Evolutionary conservation across 2,888 invertebrate species (phyloP).

Genomic region (Beris chalybata): DNA sequence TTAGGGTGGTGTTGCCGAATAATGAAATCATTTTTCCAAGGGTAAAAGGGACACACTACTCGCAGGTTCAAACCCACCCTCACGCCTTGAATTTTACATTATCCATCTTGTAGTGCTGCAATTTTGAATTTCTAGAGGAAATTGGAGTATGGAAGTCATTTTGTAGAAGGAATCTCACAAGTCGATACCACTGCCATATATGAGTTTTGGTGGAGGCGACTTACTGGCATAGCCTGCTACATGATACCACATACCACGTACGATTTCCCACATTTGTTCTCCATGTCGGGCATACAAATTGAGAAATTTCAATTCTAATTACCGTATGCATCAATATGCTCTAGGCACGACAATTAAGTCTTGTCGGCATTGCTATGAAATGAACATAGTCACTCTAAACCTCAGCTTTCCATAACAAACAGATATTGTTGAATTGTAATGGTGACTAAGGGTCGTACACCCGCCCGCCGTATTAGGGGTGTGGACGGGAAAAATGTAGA

Average conservation of each 20-base stretch:
- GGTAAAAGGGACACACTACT: too few relatives aligned
- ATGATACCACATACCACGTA: constrained; percentile 10
- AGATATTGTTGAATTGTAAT: constrained; percentile 32
- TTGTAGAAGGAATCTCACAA: constrained; percentile 20
- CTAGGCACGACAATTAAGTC: constrained; percentile 39
- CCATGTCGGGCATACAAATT: constrained; percentile 38
- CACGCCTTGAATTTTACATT: too few relatives aligned
- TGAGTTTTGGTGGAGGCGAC: neutral
- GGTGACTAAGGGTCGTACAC: constrained; percentile 20
- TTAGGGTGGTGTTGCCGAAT: too few relatives aligned
- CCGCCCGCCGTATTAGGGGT: neutral
- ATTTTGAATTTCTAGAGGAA: constrained; percentile 27
- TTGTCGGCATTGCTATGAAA: constrained; percentile 35
- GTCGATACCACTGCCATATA: constrained; percentile 6
- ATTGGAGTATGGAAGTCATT: constrained; percentile 34
- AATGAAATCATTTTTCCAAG: too few relatives aligned
- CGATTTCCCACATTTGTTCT: constrained; percentile 25
- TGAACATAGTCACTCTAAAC: constrained; percentile 26
- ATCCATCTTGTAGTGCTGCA: neutral
- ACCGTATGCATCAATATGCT: constrained; percentile 39
- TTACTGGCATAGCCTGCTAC: constrained; percentile 4
- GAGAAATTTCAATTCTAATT: constrained; percentile 41
- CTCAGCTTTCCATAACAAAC: constrained; percentile 27
- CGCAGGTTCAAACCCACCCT: too few relatives aligned
- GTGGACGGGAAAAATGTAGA: neutral